Evolutionary conservation across 2,113 vertebrate genomes (phyloP), one percentile per base, ranked within the genome.

Genomic region (Cebus imitator): DNA sequence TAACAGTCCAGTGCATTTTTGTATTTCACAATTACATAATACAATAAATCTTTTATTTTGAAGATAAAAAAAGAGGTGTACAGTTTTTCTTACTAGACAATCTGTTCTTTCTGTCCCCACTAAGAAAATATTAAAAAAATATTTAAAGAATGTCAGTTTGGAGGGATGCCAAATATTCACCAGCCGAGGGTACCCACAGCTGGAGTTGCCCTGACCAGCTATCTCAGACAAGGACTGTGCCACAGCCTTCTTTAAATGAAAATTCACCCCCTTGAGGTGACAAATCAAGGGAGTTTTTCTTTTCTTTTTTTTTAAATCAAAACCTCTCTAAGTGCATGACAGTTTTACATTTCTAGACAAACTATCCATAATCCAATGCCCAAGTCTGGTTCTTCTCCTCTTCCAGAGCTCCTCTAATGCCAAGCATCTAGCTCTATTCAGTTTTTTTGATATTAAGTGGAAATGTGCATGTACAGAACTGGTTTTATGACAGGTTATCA

Each of bases 81-180:
- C 50, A 82, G 25, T 70, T 78, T 96, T 90, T 81, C n/a, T 76
- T 91, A 64, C 35, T 45, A 73, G 66, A 88, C 89, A 96, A 43
- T 66, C 72, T 79, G 75, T 81, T 86, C 89, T 88, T 91, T 96
- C 73, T 94, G 52, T 7, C 35, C 21, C 89, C 45, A 78, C 89
- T 57, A 78, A 81, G 91, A 91, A 95, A 85, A 94, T 72, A 64
- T 75, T 88, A 76, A n/a, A 80, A 57, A 94, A 92, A 68, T 23
- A 72, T 87, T 90, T 92, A 35, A 85, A 90, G 78, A 57, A 96
- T 90, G 88, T 70, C 84, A 76, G 6, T 76, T 84, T 76, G 93
- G 87, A 95, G 81, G 30, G 57, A 20, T 17, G 91, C 82, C 85
- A 84, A 64, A 75, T 83, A 68, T 84, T 70, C 1, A 0, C 75